Evolutionary conservation across 2,888 invertebrate genomes (phyloP).

Genomic region (Netelia fuscicornis): DNA sequence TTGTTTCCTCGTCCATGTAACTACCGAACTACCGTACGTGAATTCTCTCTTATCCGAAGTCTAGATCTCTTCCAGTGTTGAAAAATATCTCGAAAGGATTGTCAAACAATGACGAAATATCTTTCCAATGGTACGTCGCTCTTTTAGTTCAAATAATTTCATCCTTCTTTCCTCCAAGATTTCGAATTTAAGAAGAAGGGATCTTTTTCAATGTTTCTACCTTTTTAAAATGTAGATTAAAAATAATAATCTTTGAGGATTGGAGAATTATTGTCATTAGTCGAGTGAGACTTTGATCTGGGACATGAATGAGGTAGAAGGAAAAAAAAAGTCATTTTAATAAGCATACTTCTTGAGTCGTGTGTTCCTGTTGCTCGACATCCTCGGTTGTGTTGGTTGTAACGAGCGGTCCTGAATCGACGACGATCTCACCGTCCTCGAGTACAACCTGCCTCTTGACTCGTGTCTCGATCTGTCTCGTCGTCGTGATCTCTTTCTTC

Average conservation of each 20-base stretch:
- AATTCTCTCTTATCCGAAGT: conserved; percentile 41
- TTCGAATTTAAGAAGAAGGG: background rate
- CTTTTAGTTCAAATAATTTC: background rate
- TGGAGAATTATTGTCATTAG: too few species aligned
- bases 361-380: conserved; percentile 94
- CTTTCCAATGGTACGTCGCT: conserved; percentile 15
- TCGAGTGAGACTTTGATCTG: too few species aligned
- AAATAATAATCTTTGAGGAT: background rate
- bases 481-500: conserved; percentile 95
- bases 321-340: background rate
- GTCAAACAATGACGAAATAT: conserved; percentile 49
- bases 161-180: background rate
- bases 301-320: background rate
- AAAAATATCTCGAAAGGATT: conserved; percentile 7
- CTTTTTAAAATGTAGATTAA: background rate
- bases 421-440: conserved; percentile 96
- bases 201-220: background rate
- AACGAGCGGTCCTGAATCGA: conserved; percentile 95
- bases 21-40: conserved; percentile 8
- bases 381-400: conserved; percentile 97
- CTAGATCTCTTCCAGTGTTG: conserved; percentile 32
- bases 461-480: conserved; percentile 95
- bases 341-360: conserved; percentile 90
- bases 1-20: conserved; percentile 53
- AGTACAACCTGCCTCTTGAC: conserved; percentile 95